These are phyloP conservation scores for Callosobruchus maculatus DNA, from an alignment of 2,888 invertebrate species.

Conservation along the genomic window DNA sequence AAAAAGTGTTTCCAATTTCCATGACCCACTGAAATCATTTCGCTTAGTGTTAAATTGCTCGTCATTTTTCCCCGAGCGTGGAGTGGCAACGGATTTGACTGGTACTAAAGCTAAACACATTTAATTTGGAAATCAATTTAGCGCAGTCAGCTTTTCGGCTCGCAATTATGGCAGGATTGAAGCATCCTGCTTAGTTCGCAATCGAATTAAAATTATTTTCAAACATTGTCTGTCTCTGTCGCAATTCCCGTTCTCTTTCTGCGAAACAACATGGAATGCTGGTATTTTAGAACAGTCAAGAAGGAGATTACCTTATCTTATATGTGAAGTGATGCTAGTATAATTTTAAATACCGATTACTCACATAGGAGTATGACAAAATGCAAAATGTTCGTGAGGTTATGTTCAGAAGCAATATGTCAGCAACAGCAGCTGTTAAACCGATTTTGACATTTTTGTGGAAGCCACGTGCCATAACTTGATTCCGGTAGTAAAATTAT, in stretches of 20 bases:
- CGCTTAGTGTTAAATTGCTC: background rate
- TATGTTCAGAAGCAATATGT: too few species aligned
- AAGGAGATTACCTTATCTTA: too few species aligned
- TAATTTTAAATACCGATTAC: too few species aligned
- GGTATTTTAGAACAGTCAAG: too few species aligned
- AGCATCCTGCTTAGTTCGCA: constrained; percentile 14
- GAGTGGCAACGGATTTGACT: background rate
- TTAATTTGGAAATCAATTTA: background rate
- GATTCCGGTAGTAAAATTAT: too few species aligned
- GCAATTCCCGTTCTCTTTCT: constrained; percentile 17
- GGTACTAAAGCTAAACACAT: background rate
- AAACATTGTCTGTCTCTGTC: constrained; percentile 21
- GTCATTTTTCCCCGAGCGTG: background rate
- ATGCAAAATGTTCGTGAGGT: too few species aligned
- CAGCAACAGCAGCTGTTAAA: too few species aligned
- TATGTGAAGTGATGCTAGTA: too few species aligned
- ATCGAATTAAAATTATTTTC: constrained; percentile 27
- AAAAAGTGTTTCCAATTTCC: background rate
- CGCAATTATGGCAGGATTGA: constrained; percentile 2
- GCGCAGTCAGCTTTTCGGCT: background rate
- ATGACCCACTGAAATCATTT: background rate
- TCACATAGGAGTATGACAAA: too few species aligned
- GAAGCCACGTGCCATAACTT: too few species aligned
- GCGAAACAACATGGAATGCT: background rate
- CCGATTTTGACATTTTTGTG: too few species aligned